These are phyloP conservation scores for Anhinga anhinga DNA, from an alignment of 2,113 vertebrate genomes.

Conservation along the genomic window DNA sequence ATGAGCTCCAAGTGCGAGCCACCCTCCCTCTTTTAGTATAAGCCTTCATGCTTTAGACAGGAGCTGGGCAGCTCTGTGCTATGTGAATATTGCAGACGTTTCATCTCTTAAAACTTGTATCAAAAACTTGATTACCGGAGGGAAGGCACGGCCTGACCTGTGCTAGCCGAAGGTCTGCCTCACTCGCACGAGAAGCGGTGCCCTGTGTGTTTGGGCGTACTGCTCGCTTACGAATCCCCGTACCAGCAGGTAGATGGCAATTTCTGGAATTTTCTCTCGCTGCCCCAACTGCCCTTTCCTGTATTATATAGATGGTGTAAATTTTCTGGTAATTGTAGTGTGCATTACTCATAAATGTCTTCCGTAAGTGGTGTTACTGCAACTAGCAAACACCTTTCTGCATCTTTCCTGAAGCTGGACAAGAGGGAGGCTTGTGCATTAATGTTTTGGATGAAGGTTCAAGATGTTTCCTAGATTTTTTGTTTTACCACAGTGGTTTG, in stretches of 20 bases:
- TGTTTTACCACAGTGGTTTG: background rate
- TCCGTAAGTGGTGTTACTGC: background rate
- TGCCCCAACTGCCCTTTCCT: background rate
- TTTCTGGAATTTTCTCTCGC: background rate
- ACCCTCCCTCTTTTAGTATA: background rate
- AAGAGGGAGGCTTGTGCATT: background rate
- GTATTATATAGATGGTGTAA: rapidly evolving
- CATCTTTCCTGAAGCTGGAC: background rate
- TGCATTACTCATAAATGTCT: background rate
- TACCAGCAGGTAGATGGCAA: background rate
- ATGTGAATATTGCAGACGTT: background rate
- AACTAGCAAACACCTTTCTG: background rate
- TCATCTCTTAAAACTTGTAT: too few species aligned
- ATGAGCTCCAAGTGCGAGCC: rapidly evolving
- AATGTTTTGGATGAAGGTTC: background rate
- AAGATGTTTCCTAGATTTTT: background rate
- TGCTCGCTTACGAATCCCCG: rapidly evolving
- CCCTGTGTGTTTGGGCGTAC: background rate
- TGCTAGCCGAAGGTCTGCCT: background rate
- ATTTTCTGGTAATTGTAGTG: background rate
- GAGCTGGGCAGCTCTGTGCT: background rate
- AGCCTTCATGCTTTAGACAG: background rate
- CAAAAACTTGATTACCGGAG: background rate
- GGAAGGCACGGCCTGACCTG: rapidly evolving
- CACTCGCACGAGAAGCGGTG: rapidly evolving